phyloP scores from a whole-genome alignment of 2,797 vertebrate species.

The Cynodonichthys magdalenae region DNA sequence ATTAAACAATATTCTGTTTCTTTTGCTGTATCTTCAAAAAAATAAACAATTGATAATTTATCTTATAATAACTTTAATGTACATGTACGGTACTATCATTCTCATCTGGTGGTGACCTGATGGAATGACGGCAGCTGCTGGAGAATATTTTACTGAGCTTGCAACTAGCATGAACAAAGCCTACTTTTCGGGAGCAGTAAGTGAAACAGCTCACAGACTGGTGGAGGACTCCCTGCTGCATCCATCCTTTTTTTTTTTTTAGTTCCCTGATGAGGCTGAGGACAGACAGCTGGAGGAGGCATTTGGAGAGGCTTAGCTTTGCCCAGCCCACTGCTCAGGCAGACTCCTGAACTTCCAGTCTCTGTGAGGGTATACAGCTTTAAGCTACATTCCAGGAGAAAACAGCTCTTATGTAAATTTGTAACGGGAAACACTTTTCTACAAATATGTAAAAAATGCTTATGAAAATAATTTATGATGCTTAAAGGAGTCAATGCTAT shows the following conservation, averaged over 20 bases:
- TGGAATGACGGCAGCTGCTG: neutral
- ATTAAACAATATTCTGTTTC: no score
- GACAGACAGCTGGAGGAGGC: neutral
- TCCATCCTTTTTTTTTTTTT: slow-evolving; percentile 1
- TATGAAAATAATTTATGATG: neutral
- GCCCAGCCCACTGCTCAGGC: neutral
- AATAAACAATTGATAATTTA: no score
- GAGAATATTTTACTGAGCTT: slow-evolving; percentile 6
- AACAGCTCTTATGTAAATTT: neutral
- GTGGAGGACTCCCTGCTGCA: slow-evolving; percentile 8
- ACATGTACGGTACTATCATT: neutral
- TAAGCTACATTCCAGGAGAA: neutral
- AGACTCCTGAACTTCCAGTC: neutral
- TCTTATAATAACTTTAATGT: no score
- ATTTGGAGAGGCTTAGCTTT: neutral
- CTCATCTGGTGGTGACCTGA: neutral
- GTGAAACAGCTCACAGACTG: neutral
- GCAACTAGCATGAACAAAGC: slow-evolving; percentile 2
- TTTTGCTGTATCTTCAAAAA: no score
- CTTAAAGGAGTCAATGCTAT: slow-evolving; percentile 1
- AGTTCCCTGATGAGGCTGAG: slow-evolving; percentile 8
- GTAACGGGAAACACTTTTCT: slow-evolving; percentile 1
- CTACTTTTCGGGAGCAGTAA: slow-evolving; percentile 2
- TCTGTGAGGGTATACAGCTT: neutral
- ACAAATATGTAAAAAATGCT: neutral